Percentiles rank a stretch among this genome's conserved stretches.
phyloP scores from a whole-genome alignment of 2,888 invertebrate species.

The Xestia c-nigrum region DNA sequence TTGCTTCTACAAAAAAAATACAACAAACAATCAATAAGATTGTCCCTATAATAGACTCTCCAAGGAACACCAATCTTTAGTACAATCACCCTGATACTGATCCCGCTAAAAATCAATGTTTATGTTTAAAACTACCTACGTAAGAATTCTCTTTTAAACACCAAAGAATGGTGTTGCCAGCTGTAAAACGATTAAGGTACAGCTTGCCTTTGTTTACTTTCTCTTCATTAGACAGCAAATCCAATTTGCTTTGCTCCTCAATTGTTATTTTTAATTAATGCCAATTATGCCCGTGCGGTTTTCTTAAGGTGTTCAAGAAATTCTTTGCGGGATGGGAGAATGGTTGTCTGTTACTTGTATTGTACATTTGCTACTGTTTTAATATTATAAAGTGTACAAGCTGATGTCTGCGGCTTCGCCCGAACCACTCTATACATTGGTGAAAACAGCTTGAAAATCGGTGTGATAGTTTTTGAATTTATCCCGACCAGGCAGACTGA shows the following conservation, averaged over 20 bases:
- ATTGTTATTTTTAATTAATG: constrained; percentile 67
- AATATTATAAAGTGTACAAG: background rate
- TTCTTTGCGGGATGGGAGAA: constrained; percentile 12
- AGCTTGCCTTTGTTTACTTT: constrained; percentile 62
- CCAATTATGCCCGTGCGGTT: constrained; percentile 47
- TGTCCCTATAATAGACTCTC: background rate
- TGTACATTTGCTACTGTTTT: background rate
- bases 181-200: constrained; percentile 58
- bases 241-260: constrained; percentile 57
- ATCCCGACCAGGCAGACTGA: too few relatives aligned
- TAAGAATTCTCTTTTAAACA: constrained; percentile 31
- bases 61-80: background rate
- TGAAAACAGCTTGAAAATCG: too few relatives aligned
- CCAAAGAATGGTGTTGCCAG: constrained; percentile 25
- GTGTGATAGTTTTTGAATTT: too few relatives aligned
- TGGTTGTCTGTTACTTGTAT: background rate
- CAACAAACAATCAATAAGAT: too few relatives aligned
- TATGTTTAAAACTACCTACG: background rate
- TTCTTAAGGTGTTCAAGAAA: constrained; percentile 34
- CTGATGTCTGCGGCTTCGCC: too few relatives aligned
- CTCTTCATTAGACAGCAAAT: constrained; percentile 65
- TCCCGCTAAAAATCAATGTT: background rate
- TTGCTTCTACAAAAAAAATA: background rate
- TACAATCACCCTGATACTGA: background rate
- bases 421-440: too few relatives aligned